phyloP scores from a whole-genome alignment of 2,113 vertebrate genomes.

The Corydoras sp. region DNA sequence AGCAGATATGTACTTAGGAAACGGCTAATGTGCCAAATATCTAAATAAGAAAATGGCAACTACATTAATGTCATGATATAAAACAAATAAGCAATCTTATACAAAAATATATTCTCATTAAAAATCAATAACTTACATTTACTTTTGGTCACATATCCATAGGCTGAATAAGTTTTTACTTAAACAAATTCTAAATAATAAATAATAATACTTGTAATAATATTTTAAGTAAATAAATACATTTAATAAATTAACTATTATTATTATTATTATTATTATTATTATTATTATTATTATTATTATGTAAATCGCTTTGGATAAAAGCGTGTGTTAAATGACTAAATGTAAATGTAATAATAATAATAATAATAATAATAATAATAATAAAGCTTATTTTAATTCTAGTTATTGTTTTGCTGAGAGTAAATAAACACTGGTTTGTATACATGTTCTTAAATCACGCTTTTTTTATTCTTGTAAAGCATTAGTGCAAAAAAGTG shows the following conservation, averaged over 20 bases:
- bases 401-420: neutral
- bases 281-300: too few relatives aligned
- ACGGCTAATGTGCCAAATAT: conserved; percentile 25
- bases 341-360: too few relatives aligned
- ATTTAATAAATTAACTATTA: neutral
- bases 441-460: neutral
- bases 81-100: neutral
- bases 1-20: conserved; percentile 31
- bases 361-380: neutral
- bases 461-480: neutral
- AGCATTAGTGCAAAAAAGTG: neutral
- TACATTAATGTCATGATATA: neutral
- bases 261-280: neutral
- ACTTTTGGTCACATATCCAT: neutral
- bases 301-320: too few relatives aligned
- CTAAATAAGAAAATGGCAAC: conserved; percentile 7
- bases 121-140: neutral
- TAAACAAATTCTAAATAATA: too few relatives aligned
- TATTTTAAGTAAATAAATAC: too few relatives aligned
- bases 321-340: too few relatives aligned
- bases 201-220: too few relatives aligned
- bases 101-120: neutral
- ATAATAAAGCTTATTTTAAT: conserved; percentile 7
- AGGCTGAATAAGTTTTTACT: too few relatives aligned
- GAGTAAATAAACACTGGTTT: conserved; percentile 5